phyloP scores from a whole-genome alignment of 2,797 vertebrate species.

The Neomorphus geoffroyi region DNA sequence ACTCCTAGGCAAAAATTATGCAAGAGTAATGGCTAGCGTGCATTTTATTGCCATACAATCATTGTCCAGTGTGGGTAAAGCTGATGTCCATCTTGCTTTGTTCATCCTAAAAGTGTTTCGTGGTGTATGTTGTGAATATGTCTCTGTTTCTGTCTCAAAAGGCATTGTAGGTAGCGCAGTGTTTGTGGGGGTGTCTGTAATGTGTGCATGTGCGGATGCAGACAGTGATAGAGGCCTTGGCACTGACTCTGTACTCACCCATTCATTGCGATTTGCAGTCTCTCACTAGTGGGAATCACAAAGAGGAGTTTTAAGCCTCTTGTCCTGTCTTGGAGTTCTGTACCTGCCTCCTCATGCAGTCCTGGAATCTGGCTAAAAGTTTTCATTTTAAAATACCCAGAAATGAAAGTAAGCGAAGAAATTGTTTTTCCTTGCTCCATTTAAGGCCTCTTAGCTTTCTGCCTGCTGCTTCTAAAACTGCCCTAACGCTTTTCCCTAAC shows the following conservation, averaged over 20 bases:
- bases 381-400: neutral
- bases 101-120: neutral
- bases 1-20: neutral
- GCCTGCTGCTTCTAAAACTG: neutral
- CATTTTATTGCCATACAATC: neutral
- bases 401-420: neutral
- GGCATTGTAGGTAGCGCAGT: fast-evolving
- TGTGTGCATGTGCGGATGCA: neutral
- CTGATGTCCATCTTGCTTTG: conserved; percentile 39
- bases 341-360: neutral
- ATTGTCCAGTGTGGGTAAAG: conserved; percentile 51
- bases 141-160: neutral
- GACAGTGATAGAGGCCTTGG: conserved; percentile 19
- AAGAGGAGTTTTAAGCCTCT: neutral
- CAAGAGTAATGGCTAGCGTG: neutral
- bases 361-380: neutral
- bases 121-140: neutral
- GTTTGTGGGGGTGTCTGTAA: neutral
- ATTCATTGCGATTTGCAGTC: neutral
- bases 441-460: conserved; percentile 45
- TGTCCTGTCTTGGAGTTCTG: neutral
- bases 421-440: neutral
- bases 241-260: neutral
- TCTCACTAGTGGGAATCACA: neutral
- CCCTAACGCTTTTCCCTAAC: neutral